Percentiles rank a stretch among this genome's conserved stretches.
phyloP scores from a whole-genome alignment of 2,797 vertebrate genomes.

The Helarctos malayanus region DNA sequence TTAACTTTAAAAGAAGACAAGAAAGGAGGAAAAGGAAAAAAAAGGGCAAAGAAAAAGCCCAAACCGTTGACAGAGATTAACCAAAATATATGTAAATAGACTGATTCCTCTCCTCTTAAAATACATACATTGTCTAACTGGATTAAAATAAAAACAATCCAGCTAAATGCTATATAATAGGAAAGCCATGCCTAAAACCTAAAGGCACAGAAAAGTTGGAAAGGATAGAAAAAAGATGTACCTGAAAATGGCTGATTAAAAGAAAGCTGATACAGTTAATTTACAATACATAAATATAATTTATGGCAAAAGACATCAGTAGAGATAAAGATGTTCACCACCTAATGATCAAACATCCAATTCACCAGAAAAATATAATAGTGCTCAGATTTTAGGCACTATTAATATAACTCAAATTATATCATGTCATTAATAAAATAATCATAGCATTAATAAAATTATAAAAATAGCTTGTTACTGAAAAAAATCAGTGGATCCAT shows the following conservation, averaged over 20 bases:
- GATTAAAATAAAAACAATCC: background rate
- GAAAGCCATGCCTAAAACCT: background rate
- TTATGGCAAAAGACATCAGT: background rate
- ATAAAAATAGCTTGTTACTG: background rate
- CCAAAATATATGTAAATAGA: background rate
- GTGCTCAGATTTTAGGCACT: background rate
- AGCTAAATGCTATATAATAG: background rate
- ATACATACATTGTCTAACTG: background rate
- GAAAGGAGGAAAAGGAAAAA: background rate
- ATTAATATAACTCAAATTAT: constrained; percentile 34
- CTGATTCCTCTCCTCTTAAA: background rate
- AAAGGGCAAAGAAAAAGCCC: background rate
- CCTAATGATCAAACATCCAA: background rate
- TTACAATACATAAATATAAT: background rate
- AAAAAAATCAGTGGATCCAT: background rate
- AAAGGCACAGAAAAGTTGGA: constrained; percentile 6
- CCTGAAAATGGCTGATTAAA: background rate
- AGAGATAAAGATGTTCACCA: background rate
- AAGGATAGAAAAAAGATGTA: background rate
- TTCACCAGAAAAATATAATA: background rate
- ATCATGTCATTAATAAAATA: background rate
- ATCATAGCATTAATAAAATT: background rate
- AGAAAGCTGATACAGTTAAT: background rate
- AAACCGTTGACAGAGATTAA: background rate
- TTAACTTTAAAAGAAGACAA: background rate